Evolutionary conservation across 2,888 invertebrate species (phyloP), one percentile per base, ranked within the genome.

Genomic region (Thecophora atra): DNA sequence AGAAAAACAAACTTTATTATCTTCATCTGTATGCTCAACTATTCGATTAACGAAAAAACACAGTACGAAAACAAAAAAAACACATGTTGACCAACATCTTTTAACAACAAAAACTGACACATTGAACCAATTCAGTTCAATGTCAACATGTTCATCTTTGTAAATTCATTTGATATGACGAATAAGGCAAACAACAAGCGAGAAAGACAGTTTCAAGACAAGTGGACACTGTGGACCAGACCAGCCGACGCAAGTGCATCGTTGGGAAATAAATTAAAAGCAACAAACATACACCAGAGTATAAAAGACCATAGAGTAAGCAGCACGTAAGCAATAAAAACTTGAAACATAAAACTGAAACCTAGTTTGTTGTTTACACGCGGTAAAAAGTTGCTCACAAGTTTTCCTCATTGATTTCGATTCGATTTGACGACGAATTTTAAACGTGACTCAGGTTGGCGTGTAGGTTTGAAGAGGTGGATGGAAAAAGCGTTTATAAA

Each of bases 61-160:
- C n/a, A n/a, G n/a, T 13, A 11, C 26, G 21, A 24, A 26, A 21
- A 13, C n/a, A 21, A 21, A 56, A 52, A n/a, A 52, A 11, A 21
- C 8, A 21, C 11, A 8, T 11, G 37, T 37, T 37, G 13, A n/a
- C 56, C 5, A 3, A 26, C 30, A 60, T 24, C 24, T 60, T 24
- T 26, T 47, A 47, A 47, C 60, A 26, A 60, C 3, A 37, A 6
- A 37, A 11, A 2, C 37, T 8, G 37, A 37, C 37, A 37, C 7
- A 11, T 37, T 19, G 21, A 52, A 42, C 54, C 56, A 71, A 76
- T 74, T 76, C 52, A 65, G 73, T 75, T 76, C 76, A 76, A 76
- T 76, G 76, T 73, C 73, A 76, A 66, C 65, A 51, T 63, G 71
- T 71, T 68, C 60, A 69, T 28, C 47, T 52, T 68, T 58, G 37